Percentiles rank a stretch among this genome's conserved stretches.
These are phyloP conservation scores for Criorhina ranunculi DNA, from an alignment of 2,888 invertebrate genomes.

Conservation along the genomic window DNA sequence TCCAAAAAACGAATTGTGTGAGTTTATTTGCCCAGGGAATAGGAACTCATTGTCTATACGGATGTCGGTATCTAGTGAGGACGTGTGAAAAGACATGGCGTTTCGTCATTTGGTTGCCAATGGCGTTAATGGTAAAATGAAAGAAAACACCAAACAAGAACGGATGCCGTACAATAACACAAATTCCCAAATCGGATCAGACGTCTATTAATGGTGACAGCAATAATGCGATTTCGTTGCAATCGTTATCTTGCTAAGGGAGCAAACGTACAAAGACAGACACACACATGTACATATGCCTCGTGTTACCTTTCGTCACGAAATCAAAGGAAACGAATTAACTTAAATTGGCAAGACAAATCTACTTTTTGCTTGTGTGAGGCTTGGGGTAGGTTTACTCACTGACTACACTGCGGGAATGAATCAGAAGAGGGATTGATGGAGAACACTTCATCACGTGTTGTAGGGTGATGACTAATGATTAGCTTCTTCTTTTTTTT, in stretches of 20 bases:
- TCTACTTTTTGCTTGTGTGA: too few species aligned
- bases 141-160: not conserved
- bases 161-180: slow-evolving; percentile 25
- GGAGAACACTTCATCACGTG: too few species aligned
- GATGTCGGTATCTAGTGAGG: not conserved
- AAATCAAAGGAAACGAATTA: too few species aligned
- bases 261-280: too few species aligned
- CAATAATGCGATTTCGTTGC: slow-evolving; percentile 19
- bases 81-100: not conserved
- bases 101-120: slow-evolving; percentile 16
- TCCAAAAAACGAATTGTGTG: not conserved
- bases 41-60: not conserved
- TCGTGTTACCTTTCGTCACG: not conserved
- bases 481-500: too few species aligned
- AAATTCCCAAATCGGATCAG: slow-evolving; percentile 41
- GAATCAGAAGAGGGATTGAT: too few species aligned
- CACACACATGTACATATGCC: not conserved
- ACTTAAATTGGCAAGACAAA: too few species aligned
- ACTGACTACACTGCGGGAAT: too few species aligned
- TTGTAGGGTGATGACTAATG: too few species aligned
- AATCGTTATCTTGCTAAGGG: not conserved
- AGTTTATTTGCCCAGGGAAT: slow-evolving; percentile 5
- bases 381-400: too few species aligned
- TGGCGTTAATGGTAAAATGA: slow-evolving; percentile 13
- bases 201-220: slow-evolving; percentile 18